Evolutionary conservation across 2,888 invertebrate genomes (phyloP), one percentile per base, ranked within the genome.

Genomic region (Auanema freiburgensis): DNA sequence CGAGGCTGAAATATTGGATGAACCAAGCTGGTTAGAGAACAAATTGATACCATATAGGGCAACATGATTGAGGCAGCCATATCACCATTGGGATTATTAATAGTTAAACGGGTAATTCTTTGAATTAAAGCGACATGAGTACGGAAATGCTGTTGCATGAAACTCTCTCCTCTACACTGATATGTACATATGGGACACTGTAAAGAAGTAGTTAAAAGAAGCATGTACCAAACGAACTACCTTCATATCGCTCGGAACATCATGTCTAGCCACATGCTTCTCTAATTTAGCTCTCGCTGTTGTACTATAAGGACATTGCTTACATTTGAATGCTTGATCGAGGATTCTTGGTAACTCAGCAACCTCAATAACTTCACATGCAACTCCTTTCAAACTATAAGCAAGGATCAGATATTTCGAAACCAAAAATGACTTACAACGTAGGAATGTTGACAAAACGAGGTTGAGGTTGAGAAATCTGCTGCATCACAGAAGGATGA

Each of bases 171-270:
- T n/a, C 67, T 56, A 16, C 69, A 65, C 6, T 63, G 60, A 56
- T 65, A 73, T 1, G 63, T 41, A 54, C 73, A 73, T 51, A 56
- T 24, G 3, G 43, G 18, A 43, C 73, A 73, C 51, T 66, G 55
- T 54, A 66, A 57, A 0, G 40, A 33, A 4, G 33, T 12, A 16
- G 1, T 21, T 43, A 1, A 43, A n/a, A n/a, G n/a, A n/a, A n/a
- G n/a, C n/a, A n/a, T n/a, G n/a, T n/a, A n/a, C n/a, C n/a, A n/a
- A n/a, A n/a, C n/a, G n/a, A 43, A 43, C 1, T 43, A 63, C 58
- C 53, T 58, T 52, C n/a, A 53, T 14, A 42, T 63, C 58, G 24
- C 58, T 53, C 16, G 25, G 51, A 12, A 59, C 24, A 11, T 52
- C 24, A 24, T 65, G 65, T 12, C 56, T 60, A 5, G 41, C 41